Evolutionary conservation across 2,113 vertebrate genomes (phyloP), one percentile per base, ranked within the genome.

Genomic region (Chrysochloris asiatica): DNA sequence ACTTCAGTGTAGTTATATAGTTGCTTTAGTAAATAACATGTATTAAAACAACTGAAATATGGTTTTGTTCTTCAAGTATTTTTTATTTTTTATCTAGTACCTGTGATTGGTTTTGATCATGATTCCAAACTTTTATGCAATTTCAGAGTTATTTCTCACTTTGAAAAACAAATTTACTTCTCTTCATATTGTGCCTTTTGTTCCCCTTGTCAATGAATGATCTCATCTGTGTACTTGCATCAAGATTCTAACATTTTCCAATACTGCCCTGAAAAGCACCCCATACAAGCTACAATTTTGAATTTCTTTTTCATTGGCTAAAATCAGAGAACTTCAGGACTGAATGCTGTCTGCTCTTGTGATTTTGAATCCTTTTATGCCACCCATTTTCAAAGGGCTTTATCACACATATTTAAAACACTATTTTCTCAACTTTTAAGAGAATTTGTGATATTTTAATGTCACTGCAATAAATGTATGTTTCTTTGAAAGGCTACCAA

Each of bases 381-480:
- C 83, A 54, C 9, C 13, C 21, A 48, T 94, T 61, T 79, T 89
- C 89, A 94, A 94, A 92, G 36, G 1, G 3, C 21, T 92, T 92
- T 83, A 47, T 85, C 26, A 77, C 88, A 67, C 6, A 73, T n/a
- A 85, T 91, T 92, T 94, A 86, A 96, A 95, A 83, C 14, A 93
- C 10, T 6, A n/a, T 16, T 93, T 88, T 89, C 75, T 88, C 14
- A 80, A 85, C 65, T 88, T 87, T 88, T 48, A 81, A 87, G 71
- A 85, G 4, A 19, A 17, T 90, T 33, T 88, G 33, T 7, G 82
- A 65, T 89, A 52, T 63, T 96, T 86, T 93, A 59, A 56, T 38
- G 3, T 82, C 84, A 84, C 4, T 59, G n/a, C 54, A 92, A 91
- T 96, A 54, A 93, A 92, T 75, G 9, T 28, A 71, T 81, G 52